phyloP scores from a whole-genome alignment of 2,113 vertebrate genomes.

The Aptenodytes forsteri region DNA sequence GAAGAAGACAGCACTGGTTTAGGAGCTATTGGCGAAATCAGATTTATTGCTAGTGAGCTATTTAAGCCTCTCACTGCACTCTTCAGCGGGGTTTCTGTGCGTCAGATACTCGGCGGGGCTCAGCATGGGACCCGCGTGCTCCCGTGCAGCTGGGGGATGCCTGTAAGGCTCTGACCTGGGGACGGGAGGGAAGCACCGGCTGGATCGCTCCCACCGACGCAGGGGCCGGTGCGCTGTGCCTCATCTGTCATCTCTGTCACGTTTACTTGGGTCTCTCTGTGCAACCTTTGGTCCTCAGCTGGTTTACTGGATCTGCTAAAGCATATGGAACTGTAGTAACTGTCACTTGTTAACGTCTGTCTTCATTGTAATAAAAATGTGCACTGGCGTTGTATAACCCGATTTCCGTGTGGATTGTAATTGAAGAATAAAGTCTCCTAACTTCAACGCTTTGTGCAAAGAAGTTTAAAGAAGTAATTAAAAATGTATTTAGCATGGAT shows the following conservation, averaged over 20 bases:
- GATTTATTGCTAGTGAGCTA: not conserved
- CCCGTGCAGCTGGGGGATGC: too few species aligned
- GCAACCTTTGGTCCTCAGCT: not conserved
- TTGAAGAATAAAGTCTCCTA: not conserved
- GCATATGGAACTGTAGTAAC: not conserved
- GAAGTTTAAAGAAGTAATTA: not conserved
- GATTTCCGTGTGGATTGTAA: not conserved
- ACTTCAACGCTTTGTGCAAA: not conserved
- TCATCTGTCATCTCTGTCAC: not conserved
- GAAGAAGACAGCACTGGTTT: not conserved
- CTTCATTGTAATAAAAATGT: not conserved
- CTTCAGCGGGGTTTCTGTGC: not conserved
- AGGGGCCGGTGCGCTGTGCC: rapidly evolving
- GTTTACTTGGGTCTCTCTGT: not conserved
- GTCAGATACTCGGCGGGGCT: not conserved
- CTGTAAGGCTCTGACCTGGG: not conserved
- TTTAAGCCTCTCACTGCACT: not conserved
- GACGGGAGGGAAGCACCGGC: not conserved
- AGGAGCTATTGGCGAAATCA: not conserved
- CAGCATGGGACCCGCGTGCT: not conserved
- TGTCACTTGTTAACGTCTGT: not conserved
- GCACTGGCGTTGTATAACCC: not conserved
- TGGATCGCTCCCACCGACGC: not conserved
- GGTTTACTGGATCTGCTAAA: not conserved
- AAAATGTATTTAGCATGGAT: not conserved